Evolutionary conservation across 2,797 vertebrate genomes (phyloP), one percentile per base, ranked within the genome.

Genomic region (Paguma larvata): DNA sequence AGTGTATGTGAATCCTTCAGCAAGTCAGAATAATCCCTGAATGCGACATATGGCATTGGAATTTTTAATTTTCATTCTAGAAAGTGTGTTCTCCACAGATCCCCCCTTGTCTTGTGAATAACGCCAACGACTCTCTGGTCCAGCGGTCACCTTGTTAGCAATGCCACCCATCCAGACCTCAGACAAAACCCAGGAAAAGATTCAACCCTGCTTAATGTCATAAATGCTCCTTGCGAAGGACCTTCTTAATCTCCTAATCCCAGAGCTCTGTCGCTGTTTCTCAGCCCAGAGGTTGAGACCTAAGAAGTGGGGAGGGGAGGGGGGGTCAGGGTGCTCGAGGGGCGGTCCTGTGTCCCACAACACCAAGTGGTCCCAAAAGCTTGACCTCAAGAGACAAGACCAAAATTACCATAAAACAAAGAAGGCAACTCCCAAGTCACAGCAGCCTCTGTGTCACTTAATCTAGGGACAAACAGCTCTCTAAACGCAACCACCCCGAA

Each of bases 41-140:
- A 48, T 1, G 3, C 15, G 27, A 46, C 13, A 25, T 6, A 19
- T 0, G 0, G 21, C 34, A 23, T 0, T 21, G 63, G 46, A 41
- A 53, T 34, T 9, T 41, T 77, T 91, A 1, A 34, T 75, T 53
- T 72, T 78, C 30, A 16, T 79, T 78, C 27, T 88, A 30, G 30
- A 62, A 46, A 80, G 8, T 56, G 14, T 51, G 12, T 25, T 30
- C 46, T 38, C n/a, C 25, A 9, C 10, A 30, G 27, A n/a, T 3
- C 23, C 2, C 59, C 59, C 38, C 18, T 65, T 48, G 46, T 82
- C n/a, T 89, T 65, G 14, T 8, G 25, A 73, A 53, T 34, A 80
- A 59, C 6, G 63, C 38, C 56, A 46, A 30, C 7, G 8, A 3
- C 7, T 32, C 2, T 75, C 18, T 67, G 48, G 8, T 1, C 10